Base-by-base conservation (phyloP, 2,888 invertebrate species). In the Pimpla rufipes region DNA sequence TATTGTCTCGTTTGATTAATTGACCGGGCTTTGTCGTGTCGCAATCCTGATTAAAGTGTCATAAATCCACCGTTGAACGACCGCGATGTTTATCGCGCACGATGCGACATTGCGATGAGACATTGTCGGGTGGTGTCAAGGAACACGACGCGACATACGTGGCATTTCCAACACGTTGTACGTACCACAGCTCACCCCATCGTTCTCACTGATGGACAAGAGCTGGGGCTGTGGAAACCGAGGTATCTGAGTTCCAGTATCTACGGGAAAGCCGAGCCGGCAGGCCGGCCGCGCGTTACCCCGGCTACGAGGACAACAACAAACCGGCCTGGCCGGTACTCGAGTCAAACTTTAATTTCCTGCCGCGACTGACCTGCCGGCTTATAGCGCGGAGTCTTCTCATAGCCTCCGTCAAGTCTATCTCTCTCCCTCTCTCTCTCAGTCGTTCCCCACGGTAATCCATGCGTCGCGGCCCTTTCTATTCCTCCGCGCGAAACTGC, bases 301-400 rank as follows among this genome's bases (percentile, higher is more conserved):
- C 87, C 90, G 92, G 89, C 92, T 89, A 93, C 92, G 83, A 78
- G 85, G 87, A 87, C 88, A 90, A 92, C 91, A 93, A 93, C 93
- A 92, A 92, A 92, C 90, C 78, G 11, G 89, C 88, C 90, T 90
- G 90, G 90, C 89, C 88, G 88, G 88, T 89, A 90, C 90, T 89
- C 87, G 88, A 86, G 88, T 90, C 88, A 89, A 91, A 92, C 91
- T 91, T 92, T 93, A 92, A 93, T 93, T 92, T 93, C 91, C 92
- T 90, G 91, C n/a, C n/a, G n/a, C 88, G 88, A 88, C 88, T 83
- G 90, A 90, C 89, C 90, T 88, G 88, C 88, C 90, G 89, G 88
- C 85, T 77, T 50, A 50, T 70, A 67, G 57, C 76, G 70, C n/a
- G n/a, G 68, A 75, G 45, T 74, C 73, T 78, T 84, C 80, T 70